These are phyloP conservation scores for Gyps fulvus DNA, from an alignment of 2,113 vertebrate genomes.

Conservation along the genomic window DNA sequence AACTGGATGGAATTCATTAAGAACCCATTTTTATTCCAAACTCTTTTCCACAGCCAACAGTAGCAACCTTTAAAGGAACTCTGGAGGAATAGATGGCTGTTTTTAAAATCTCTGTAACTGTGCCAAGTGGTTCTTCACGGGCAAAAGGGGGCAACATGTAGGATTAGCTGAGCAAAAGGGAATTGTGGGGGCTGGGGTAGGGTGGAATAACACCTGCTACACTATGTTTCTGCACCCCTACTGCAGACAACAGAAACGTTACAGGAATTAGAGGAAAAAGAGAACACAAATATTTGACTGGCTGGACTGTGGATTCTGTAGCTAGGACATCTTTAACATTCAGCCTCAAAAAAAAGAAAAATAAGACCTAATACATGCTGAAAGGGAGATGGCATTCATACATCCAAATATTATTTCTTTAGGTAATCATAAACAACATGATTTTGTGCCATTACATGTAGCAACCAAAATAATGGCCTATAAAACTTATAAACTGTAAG, in stretches of 20 bases:
- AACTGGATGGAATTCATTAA: background rate
- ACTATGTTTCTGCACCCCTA: background rate
- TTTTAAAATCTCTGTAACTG: background rate
- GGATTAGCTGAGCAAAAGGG: background rate
- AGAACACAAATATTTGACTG: background rate
- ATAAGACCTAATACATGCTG: background rate
- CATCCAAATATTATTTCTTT: background rate
- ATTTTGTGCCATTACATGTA: background rate
- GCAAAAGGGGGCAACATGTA: background rate
- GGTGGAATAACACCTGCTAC: background rate
- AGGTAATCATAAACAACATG: background rate
- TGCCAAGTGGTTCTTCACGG: background rate
- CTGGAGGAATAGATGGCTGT: background rate
- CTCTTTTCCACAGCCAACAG: background rate
- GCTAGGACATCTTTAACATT: background rate
- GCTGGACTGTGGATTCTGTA: background rate
- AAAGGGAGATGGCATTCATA: background rate
- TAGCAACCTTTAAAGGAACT: background rate
- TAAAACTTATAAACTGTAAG: background rate
- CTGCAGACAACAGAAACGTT: background rate
- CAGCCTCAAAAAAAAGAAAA: background rate
- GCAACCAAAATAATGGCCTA: background rate
- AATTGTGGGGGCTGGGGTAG: accelerated
- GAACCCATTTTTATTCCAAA: background rate
- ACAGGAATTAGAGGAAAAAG: background rate